A percentile compares a stretch with the other conserved stretches of the same genome.
These are phyloP conservation scores for Helicoverpa assulta DNA, from an alignment of 2,888 invertebrate genomes.

Conservation along the genomic window DNA sequence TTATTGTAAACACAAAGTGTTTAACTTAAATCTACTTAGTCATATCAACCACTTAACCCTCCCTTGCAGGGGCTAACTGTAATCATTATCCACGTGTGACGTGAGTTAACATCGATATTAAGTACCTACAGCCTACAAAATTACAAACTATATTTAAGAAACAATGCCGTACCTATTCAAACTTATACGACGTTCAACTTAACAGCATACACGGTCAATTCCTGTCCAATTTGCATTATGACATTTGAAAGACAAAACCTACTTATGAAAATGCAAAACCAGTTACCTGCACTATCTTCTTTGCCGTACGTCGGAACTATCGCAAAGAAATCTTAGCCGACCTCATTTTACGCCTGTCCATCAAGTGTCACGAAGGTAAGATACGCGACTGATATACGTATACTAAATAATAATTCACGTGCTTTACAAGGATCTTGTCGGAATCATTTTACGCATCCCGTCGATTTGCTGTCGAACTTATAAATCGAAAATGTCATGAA, in stretches of 20 bases:
- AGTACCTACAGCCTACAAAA: background rate
- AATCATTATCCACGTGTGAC: background rate
- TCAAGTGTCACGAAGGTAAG: conserved; percentile 56
- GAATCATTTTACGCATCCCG: conserved; percentile 19
- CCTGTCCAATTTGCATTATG: background rate
- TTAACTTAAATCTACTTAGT: too few relatives aligned
- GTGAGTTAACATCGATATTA: background rate
- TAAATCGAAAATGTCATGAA: conserved; percentile 36
- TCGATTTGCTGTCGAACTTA: conserved; percentile 21
- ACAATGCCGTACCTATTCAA: background rate
- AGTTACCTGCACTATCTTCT: conserved; percentile 8
- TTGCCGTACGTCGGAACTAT: conserved; percentile 12
- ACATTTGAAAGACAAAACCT: background rate
- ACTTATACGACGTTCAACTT: background rate
- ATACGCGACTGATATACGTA: conserved; percentile 25
- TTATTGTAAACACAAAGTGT: too few relatives aligned
- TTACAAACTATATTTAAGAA: background rate
- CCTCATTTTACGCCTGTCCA: conserved; percentile 49
- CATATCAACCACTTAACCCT: too few relatives aligned
- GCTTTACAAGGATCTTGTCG: conserved; percentile 2
- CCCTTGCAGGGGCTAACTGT: too few relatives aligned
- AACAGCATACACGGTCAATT: background rate
- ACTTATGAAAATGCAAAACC: background rate
- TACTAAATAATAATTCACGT: conserved; percentile 35
- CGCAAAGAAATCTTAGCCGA: conserved; percentile 37